These are phyloP conservation scores for Leucophenga varia DNA, from an alignment of 1,140 invertebrate species.

Conservation along the genomic window DNA sequence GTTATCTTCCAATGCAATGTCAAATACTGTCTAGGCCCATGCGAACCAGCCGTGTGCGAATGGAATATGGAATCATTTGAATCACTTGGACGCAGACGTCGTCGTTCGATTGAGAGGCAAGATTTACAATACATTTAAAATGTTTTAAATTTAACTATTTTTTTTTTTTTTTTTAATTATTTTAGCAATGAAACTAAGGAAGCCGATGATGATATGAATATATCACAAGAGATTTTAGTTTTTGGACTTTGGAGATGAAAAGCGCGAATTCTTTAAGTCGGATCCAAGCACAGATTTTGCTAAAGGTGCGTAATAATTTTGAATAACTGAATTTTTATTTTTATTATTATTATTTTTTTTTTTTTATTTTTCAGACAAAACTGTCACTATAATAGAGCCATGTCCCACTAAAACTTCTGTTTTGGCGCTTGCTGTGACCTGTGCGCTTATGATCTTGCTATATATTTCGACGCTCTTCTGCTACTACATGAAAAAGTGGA, in stretches of 20 bases:
- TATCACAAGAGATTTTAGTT: constrained; percentile 91
- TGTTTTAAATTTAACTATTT: no score
- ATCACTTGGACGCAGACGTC: constrained; percentile 86
- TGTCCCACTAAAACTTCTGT: constrained; percentile 90
- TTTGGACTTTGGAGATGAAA: constrained; percentile 88
- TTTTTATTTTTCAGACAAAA: constrained; percentile 71
- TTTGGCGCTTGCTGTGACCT: constrained; percentile 82
- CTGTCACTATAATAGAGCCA: constrained; percentile 80
- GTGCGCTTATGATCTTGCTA: constrained; percentile 83
- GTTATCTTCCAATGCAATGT: constrained; percentile 98
- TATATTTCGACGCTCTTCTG: constrained; percentile 87
- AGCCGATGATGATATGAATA: constrained; percentile 85
- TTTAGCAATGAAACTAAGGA: constrained; percentile 62
- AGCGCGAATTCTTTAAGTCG: constrained; percentile 77
- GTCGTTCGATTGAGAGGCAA: constrained; percentile 66
- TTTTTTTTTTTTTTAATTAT: no score
- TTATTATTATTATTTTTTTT: constrained; percentile 5
- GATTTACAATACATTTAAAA: no score
- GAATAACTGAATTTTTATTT: neutral
- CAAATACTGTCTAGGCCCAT: constrained; percentile 92
- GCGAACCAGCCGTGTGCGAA: constrained; percentile 87
- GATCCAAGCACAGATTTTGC: constrained; percentile 77
- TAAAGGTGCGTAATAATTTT: constrained; percentile 59
- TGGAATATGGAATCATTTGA: constrained; percentile 85
- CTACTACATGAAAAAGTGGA: constrained; percentile 90